Evolutionary conservation across 2,797 vertebrate species (phyloP), one percentile per base, ranked within the genome.

Genomic region (Podarcis lilfordi): DNA sequence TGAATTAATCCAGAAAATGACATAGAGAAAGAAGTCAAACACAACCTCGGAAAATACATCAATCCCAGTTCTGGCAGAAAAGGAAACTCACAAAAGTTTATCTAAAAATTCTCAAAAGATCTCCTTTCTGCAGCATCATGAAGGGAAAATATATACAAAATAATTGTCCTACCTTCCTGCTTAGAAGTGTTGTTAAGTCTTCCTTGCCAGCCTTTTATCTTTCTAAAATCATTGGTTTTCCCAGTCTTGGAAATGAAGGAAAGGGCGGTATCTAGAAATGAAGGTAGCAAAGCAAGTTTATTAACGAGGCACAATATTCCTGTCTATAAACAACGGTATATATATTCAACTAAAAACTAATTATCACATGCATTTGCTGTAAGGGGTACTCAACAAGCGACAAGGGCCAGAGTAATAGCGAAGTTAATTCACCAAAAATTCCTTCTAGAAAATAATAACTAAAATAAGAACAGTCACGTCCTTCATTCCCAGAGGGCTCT

Each of bases 171-270:
- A 97, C 97, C 97, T 95, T 98, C 97, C 92, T 91, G 94, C 88
- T 89, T 95, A 55, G 94, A 90, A 84, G 95, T 87, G 87, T 91
- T 85, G 35, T 93, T 95, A 95, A 98, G 98, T 74, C 98, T 99
- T 1, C 97, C 98, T 90, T 97, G 97, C 98, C 98, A 99, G 0
- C 98, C 98, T 95, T 99, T 99, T 74, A 99, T 98, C 94, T 98
- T 98, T 40, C 98, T 99, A 86, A 98, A 94, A 72, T 99, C 98
- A 27, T 97, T 98, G 2, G 98, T 98, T 96, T 99, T 99, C 72
- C 98, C 98, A 50, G 98, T 98, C 91, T 98, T 97, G 90, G 98
- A 99, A 93, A 98, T 96, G 94, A 98, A 99, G 1, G 93, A 96
- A 88, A 96, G 92, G 86, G 95, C 94, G 90, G 94, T 92, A 95